A percentile compares a stretch with the other conserved stretches of the same genome.
These are phyloP conservation scores for Epinephelus awoara DNA, from an alignment of 2,797 vertebrate species.

Conservation along the genomic window DNA sequence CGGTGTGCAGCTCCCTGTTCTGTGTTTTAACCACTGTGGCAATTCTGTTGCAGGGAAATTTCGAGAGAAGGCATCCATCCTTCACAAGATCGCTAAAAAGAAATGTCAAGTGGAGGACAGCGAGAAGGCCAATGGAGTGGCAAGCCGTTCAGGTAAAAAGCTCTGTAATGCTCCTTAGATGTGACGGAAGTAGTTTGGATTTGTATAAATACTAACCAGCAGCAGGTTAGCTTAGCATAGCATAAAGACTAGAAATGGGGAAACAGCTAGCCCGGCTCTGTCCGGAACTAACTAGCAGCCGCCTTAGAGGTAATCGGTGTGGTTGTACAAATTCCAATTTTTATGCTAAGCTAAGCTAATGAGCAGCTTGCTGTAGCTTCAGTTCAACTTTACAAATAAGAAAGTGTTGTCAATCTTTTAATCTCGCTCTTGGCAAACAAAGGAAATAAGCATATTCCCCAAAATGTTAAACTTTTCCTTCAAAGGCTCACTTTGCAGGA, in stretches of 20 bases:
- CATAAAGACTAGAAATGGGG: background rate
- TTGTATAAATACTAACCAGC: background rate
- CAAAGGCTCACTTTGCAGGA: no score
- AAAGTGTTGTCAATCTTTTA: background rate
- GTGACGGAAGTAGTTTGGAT: background rate
- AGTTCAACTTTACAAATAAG: background rate
- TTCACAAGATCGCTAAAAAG: conserved; percentile 99
- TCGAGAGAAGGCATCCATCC: conserved; percentile 97
- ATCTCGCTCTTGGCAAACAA: background rate
- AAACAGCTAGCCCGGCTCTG: background rate
- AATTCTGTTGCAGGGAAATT: conserved; percentile 91
- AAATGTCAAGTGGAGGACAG: conserved; percentile 97
- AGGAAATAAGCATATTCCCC: background rate
- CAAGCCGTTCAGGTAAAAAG: conserved; percentile 91
- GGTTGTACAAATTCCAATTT: background rate
- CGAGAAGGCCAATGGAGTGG: conserved; percentile 93
- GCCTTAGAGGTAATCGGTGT: background rate
- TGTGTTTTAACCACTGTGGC: conserved; percentile 28
- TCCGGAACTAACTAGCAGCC: background rate
- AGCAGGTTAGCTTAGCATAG: background rate
- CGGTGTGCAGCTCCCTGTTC: background rate
- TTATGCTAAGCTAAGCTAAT: background rate
- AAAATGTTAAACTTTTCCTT: background rate
- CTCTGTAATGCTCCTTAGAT: background rate
- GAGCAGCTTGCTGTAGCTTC: background rate